A percentile compares a stretch with the other conserved stretches of the same genome.
Evolutionary conservation across 2,797 vertebrate species (phyloP).

Genomic region (Sebastiscus tertius): DNA sequence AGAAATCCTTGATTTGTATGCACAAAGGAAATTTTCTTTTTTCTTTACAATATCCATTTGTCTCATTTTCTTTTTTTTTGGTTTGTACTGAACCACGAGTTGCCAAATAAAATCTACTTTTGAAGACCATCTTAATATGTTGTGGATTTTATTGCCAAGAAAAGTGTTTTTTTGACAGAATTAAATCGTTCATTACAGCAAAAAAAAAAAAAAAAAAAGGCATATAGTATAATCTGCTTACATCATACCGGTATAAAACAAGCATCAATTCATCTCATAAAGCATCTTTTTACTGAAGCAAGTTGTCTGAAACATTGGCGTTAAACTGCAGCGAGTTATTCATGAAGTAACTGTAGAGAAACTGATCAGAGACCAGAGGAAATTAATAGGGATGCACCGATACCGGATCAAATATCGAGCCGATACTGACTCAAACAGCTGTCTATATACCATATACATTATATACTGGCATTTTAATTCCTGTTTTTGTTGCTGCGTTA

Average conservation of each 20-base stretch:
- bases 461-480: too few relatives aligned
- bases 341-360: slow-evolving; percentile 14
- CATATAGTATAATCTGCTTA: slow-evolving; percentile 17
- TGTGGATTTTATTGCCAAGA: slow-evolving; percentile 49
- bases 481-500: too few relatives aligned
- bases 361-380: neutral
- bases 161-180: slow-evolving; percentile 32
- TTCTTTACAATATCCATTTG: neutral
- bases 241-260: slow-evolving; percentile 39
- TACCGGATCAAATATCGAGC: too few relatives aligned
- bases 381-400: neutral
- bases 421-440: too few relatives aligned
- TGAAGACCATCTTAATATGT: slow-evolving; percentile 25
- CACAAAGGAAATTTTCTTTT: neutral
- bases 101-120: slow-evolving; percentile 68
- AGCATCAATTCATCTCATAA: slow-evolving; percentile 13
- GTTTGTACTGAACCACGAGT: slow-evolving; percentile 12
- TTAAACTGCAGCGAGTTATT: slow-evolving; percentile 2
- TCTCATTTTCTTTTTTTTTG: slow-evolving; percentile 9
- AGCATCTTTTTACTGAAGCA: slow-evolving; percentile 25
- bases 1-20: slow-evolving; percentile 18
- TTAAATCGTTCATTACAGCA: slow-evolving; percentile 9
- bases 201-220: neutral
- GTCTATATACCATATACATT: too few relatives aligned
- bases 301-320: neutral